Conservation (phyloP, 2,888 invertebrate genomes). For the Listrodromus nycthemerus region DNA sequence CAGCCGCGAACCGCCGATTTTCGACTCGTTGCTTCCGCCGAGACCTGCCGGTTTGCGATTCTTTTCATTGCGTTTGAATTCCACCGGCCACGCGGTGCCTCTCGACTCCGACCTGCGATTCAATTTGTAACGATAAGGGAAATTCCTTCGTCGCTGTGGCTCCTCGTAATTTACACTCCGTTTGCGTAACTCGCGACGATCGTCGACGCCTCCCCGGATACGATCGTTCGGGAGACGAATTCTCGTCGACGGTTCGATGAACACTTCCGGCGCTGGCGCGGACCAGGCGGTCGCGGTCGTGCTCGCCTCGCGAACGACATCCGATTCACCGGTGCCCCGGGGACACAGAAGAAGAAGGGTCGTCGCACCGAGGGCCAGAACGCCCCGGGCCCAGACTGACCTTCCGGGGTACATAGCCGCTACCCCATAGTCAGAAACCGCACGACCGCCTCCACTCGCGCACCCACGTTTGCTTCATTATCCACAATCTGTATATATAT, state of each 20-base stretch:
- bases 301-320: constrained; percentile 31
- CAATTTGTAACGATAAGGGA: constrained; percentile 26
- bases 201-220: not conserved
- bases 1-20: constrained; percentile 17
- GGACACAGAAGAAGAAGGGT: constrained; percentile 70
- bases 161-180: constrained; percentile 38
- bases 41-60: not conserved
- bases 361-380: constrained; percentile 77
- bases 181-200: constrained; percentile 31
- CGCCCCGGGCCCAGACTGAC: constrained; percentile 77
- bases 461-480: constrained; percentile 59
- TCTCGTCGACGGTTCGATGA: not conserved
- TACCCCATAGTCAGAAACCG: constrained; percentile 80
- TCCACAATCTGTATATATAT: constrained; percentile 37
- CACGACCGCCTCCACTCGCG: constrained; percentile 62
- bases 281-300: constrained; percentile 15
- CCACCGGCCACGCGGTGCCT: constrained; percentile 19
- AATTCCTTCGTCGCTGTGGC: not conserved
- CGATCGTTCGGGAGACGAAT: constrained; percentile 6
- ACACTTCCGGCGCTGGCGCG: constrained; percentile 24
- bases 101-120: constrained; percentile 12
- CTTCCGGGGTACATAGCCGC: constrained; percentile 79
- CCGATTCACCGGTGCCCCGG: constrained; percentile 54
- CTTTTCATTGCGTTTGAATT: constrained; percentile 23
- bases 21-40: not conserved